Evolutionary conservation across 1,140 invertebrate species (phyloP), one percentile per base, ranked within the genome.

Genomic region (Frieseomelitta varia): DNA sequence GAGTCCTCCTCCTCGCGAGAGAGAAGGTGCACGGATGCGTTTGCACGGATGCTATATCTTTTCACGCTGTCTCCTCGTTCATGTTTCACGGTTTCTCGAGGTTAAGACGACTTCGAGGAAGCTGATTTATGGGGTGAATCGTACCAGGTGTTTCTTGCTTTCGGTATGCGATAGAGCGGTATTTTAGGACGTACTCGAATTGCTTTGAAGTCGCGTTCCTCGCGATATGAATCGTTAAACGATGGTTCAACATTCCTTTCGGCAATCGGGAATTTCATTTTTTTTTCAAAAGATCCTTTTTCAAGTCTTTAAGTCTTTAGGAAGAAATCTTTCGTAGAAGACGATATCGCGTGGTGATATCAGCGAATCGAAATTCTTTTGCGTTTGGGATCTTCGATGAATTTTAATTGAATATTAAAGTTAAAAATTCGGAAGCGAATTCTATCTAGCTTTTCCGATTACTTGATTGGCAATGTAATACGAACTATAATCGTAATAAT

Each of bases 31-130:
- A 76, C 74, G 34, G 56, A 76, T 76, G 74, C 74, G 74, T 76
- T 76, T 76, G 74, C 56, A 76, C 56, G 74, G 74, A 47, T 61
- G 74, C 74, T 76, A 76, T 76, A 76, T 76, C 74, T 76, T 76
- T 76, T 76, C 74, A 76, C 74, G 74, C 74, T 76, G 74, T 76
- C 74, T 61, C n/a, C 74, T 61, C 74, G 74, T 74, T 74, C 72
- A 55, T 74, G 72, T 74, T 76, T 76, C 56, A 76, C 53, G 74
- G 39, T 61, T 76, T 76, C 68, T 71, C 74, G 56, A 58, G 56
- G 74, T 76, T 61, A 30, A 55, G 53, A 53, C 30, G 55, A 30
- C 17, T 39, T 55, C 74, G 56, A 61, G 74, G 74, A 76, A 76
- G 56, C 74, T 76, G 74, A 76, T 76, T 76, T 76, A 76, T 39